Evolutionary conservation across 2,113 vertebrate species (phyloP).

Genomic region (Dasypus novemcinctus): DNA sequence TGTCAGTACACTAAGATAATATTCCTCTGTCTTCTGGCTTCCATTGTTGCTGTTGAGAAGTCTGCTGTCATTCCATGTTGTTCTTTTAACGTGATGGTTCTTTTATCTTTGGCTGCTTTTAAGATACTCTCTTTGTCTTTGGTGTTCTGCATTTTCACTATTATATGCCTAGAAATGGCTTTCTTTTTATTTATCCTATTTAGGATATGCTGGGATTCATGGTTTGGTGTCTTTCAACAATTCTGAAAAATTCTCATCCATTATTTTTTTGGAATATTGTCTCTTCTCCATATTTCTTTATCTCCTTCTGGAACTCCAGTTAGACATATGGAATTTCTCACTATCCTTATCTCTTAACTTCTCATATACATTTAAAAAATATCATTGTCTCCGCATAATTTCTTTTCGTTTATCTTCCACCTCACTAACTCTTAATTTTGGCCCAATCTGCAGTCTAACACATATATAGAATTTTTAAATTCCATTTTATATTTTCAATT

Average conservation of each 20-base stretch:
- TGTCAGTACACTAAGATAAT: neutral
- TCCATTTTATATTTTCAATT: neutral
- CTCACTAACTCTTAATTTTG: neutral
- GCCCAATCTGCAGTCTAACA: neutral
- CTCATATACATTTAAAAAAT: neutral
- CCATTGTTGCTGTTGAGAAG: neutral
- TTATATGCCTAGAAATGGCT: neutral
- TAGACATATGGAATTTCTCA: neutral
- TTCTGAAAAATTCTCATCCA: neutral
- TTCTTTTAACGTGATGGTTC: neutral
- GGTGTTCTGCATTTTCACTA: neutral
- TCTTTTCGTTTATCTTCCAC: neutral
- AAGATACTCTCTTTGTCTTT: neutral
- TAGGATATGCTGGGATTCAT: neutral
- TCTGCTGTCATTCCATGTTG: neutral
- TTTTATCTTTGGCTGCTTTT: neutral
- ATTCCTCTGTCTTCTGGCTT: neutral
- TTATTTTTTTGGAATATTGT: neutral
- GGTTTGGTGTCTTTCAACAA: neutral
- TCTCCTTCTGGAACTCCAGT: neutral
- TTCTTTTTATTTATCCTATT: neutral
- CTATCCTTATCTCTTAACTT: neutral
- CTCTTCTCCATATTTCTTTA: neutral
- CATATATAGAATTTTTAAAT: neutral
- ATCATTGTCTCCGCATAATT: neutral